Percentiles rank a stretch among this genome's conserved stretches.
phyloP scores from a whole-genome alignment of 2,113 vertebrate genomes.

The Tympanuchus pallidicinctus region DNA sequence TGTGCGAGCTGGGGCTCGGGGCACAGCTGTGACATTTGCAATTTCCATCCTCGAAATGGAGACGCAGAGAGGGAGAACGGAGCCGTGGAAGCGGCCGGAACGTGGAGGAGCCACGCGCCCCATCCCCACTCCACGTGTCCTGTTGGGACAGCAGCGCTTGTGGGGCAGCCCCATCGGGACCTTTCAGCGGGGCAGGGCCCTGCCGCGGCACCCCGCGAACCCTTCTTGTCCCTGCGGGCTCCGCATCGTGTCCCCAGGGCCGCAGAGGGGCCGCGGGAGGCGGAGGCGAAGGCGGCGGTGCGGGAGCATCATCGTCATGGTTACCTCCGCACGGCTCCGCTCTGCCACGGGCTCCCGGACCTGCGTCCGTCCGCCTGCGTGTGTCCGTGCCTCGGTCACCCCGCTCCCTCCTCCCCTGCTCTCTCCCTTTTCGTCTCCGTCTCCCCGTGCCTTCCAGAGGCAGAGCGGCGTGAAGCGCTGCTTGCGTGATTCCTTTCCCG shows the following conservation, averaged over 20 bases:
- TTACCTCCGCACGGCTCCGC: slow-evolving; percentile 83
- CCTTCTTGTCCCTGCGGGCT: background rate
- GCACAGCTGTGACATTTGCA: too few relatives aligned
- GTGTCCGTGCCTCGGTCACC: background rate
- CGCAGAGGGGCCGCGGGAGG: background rate
- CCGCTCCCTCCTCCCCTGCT: background rate
- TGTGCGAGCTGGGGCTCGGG: too few relatives aligned
- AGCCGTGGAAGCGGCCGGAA: too few relatives aligned
- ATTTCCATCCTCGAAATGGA: too few relatives aligned
- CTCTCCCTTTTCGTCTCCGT: background rate
- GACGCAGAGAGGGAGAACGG: too few relatives aligned
- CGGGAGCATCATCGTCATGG: slow-evolving; percentile 88
- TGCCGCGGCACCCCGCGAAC: too few relatives aligned
- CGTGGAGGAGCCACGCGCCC: too few relatives aligned
- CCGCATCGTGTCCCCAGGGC: background rate
- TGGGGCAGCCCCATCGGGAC: background rate
- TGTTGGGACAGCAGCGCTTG: rapidly evolving
- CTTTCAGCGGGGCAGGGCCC: background rate
- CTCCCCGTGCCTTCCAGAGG: slow-evolving; percentile 39
- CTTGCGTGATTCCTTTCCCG: slow-evolving; percentile 21
- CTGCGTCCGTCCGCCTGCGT: too few relatives aligned
- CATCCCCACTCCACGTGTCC: background rate
- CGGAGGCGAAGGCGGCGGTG: background rate
- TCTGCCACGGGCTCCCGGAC: slow-evolving; percentile 77
- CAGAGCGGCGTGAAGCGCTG: slow-evolving; percentile 47